These are phyloP conservation scores for Mycogona germanica DNA, from an alignment of 2,888 invertebrate genomes.

Conservation along the genomic window DNA sequence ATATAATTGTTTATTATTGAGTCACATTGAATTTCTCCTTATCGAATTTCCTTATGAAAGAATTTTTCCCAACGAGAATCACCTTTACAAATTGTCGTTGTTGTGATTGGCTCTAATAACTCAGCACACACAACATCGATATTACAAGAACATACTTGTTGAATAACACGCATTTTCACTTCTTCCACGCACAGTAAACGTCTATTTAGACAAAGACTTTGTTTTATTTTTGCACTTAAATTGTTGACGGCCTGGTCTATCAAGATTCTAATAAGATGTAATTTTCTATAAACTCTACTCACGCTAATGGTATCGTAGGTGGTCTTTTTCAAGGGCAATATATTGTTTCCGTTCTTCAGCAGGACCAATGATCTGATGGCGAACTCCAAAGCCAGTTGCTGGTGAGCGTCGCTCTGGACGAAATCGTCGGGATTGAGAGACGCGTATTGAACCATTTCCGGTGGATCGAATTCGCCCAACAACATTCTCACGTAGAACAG, in stretches of 20 bases:
- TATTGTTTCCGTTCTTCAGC: slow-evolving; percentile 5
- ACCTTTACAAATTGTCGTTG: no score
- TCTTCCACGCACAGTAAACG: no score
- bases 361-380: slow-evolving; percentile 15
- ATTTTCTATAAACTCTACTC: neutral
- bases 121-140: no score
- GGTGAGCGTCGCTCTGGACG: slow-evolving; percentile 11
- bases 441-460: slow-evolving; percentile 8
- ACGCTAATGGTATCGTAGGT: slow-evolving; percentile 10
- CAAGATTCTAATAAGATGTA: neutral
- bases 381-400: neutral
- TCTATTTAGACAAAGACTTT: no score
- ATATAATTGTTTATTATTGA: neutral
- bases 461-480: slow-evolving; percentile 16
- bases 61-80: no score
- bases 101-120: no score
- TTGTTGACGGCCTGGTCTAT: no score
- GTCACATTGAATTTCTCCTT: no score
- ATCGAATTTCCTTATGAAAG: no score
- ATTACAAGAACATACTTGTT: no score
- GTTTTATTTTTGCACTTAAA: no score
- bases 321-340: slow-evolving; percentile 1
- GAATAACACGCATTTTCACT: no score
- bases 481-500: slow-evolving; percentile 12
- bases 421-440: neutral